These are phyloP conservation scores for Haliclona indistincta DNA, from an alignment of 37 sponge, comb jelly and placozoan genomes.

Conservation along the genomic window DNA sequence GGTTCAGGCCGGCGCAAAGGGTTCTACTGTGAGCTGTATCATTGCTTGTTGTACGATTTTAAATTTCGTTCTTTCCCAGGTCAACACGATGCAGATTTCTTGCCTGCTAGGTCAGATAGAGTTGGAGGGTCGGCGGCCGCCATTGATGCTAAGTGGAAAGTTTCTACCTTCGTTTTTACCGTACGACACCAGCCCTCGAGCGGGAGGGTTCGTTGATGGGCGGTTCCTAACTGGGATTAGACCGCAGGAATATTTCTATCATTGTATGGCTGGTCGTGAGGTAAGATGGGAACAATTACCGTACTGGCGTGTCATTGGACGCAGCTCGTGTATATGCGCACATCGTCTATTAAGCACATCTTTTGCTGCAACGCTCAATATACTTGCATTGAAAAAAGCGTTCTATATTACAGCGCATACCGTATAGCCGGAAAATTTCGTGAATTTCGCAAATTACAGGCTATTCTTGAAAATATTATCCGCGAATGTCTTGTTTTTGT, in stretches of 20 bases:
- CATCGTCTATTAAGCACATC: too few species aligned
- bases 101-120: constrained; percentile 98
- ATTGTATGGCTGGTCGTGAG: constrained; percentile 99
- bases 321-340: too few species aligned
- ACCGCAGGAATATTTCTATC: constrained; percentile 97
- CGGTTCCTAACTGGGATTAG: constrained; percentile 94
- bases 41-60: background rate
- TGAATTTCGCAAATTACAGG: too few species aligned
- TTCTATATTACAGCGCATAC: too few species aligned
- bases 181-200: constrained; percentile 84
- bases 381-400: too few species aligned
- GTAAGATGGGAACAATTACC: constrained; percentile 11
- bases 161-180: constrained; percentile 91
- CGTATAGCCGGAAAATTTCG: too few species aligned
- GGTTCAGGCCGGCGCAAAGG: constrained; percentile 96
- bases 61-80: constrained; percentile 33
- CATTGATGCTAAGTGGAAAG: constrained; percentile 90
- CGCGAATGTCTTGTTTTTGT: too few species aligned
- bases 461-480: too few species aligned
- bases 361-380: too few species aligned
- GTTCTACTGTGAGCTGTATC: constrained; percentile 69
- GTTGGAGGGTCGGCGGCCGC: constrained; percentile 97
- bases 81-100: constrained; percentile 98
- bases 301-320: too few species aligned
- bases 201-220: constrained; percentile 93